Evolutionary conservation across 2,113 vertebrate species (phyloP), one percentile per base, ranked within the genome.

Genomic region (Seriola rivoliana): DNA sequence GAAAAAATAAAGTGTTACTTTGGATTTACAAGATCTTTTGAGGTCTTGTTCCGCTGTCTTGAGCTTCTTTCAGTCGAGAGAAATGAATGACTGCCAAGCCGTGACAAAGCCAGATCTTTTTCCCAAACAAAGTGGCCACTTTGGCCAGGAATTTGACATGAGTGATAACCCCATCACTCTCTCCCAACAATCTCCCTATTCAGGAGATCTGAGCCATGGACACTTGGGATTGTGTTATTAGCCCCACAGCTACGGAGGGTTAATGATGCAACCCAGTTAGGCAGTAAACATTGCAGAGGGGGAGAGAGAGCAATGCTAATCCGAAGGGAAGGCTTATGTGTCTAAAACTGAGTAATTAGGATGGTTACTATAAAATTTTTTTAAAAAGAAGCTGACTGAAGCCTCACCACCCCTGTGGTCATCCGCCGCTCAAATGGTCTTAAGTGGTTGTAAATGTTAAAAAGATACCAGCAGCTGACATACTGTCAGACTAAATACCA

Each of bases 71-170:
- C 88, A 91, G 87, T 88, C 17, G 59, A 71, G 75, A 40, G 84
- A 71, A 81, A 68, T 86, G 84, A 92, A 77, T 74, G 82, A 75
- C 79, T 85, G 86, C 83, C 86, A 80, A 75, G 85, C 77, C 81
- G 77, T 92, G 92, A 89, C 87, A 89, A 85, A 87, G 79, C 81
- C 87, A 88, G 93, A 91, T 93, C 93, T 79, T 77, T 87, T 93
- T 58, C 71, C 87, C 82, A 95, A 92, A 95, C 91, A 93, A 94
- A 93, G 92, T 93, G 93, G 85, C 92, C 92, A 92, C 93, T 93
- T 89, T 88, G 84, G 78, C 71, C 58, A 83, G 88, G 92, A 94
- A 94, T 94, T 89, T 91, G 91, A 93, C 92, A 87, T 82, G 91
- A 92, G 75, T 19, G 87, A 93, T 93, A 90, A 92, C 91, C 91